These are phyloP conservation scores for Ataeniobius toweri DNA, from an alignment of 2,797 vertebrate genomes.

Conservation along the genomic window DNA sequence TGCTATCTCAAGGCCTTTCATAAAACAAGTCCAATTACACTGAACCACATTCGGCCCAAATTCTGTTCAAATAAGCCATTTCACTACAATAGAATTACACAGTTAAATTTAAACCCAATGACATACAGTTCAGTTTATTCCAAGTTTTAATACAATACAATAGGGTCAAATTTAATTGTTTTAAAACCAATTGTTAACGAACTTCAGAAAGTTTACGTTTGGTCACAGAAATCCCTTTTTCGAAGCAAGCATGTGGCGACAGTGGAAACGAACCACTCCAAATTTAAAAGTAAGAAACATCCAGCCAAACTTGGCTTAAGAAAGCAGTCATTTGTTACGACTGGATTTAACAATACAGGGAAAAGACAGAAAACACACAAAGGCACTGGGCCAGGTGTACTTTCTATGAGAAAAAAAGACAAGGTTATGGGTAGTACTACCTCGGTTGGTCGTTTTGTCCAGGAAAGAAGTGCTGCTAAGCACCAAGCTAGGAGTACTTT, in stretches of 20 bases:
- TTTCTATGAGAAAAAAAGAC: background rate
- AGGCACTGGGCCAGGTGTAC: background rate
- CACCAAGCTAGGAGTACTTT: background rate
- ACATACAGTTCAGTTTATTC: background rate
- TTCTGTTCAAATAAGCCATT: background rate
- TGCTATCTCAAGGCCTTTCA: background rate
- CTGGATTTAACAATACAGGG: background rate
- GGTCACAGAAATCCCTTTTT: background rate
- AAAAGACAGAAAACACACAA: background rate
- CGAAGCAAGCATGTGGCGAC: background rate
- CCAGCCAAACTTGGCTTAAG: background rate
- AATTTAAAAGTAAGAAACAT: background rate
- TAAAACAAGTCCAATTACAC: background rate
- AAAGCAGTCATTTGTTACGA: background rate
- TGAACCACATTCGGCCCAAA: background rate
- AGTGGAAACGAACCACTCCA: background rate
- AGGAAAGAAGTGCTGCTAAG: background rate
- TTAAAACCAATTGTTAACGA: background rate
- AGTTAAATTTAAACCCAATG: background rate
- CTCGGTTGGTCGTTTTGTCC: background rate
- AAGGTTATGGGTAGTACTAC: background rate
- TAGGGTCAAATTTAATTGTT: background rate
- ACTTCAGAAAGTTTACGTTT: background rate
- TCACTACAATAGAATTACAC: background rate
- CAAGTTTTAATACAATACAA: background rate